These are phyloP conservation scores for Phrynosoma platyrhinos DNA, from an alignment of 2,113 vertebrate genomes.

Conservation along the genomic window DNA sequence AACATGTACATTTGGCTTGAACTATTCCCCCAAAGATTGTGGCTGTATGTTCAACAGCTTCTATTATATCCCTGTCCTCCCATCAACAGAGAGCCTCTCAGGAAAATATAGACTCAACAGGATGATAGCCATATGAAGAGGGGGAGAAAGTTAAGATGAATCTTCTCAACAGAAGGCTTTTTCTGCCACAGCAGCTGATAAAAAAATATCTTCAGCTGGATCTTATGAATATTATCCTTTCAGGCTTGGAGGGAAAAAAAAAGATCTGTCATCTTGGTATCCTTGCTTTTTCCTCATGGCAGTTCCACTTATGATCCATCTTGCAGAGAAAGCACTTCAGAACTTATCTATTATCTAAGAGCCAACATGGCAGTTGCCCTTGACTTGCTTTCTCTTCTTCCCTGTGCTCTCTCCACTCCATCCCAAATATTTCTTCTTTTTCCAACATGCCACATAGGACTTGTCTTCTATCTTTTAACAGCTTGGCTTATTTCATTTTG, in stretches of 20 bases:
- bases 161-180: neutral
- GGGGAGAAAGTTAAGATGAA: neutral
- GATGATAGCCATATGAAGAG: neutral
- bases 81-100: neutral
- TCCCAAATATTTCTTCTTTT: neutral
- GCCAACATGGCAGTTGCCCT: slow-evolving; percentile 12
- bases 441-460: neutral
- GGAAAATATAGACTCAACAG: neutral
- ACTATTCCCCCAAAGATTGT: neutral
- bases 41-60: neutral
- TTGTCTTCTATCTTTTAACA: slow-evolving; percentile 3
- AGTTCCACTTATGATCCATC: slow-evolving; percentile 44
- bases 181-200: neutral
- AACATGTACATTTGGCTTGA: neutral
- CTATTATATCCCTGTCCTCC: too few relatives aligned
- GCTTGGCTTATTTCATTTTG: neutral
- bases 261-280: slow-evolving; percentile 49
- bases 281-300: slow-evolving; percentile 10
- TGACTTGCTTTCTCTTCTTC: neutral
- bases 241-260: slow-evolving; percentile 34
- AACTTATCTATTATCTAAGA: slow-evolving; percentile 42
- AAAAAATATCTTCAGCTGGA: neutral
- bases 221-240: slow-evolving; percentile 19
- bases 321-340: slow-evolving; percentile 43
- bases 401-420: neutral